Base-by-base conservation (phyloP, 2,113 vertebrate genomes). In the Rhinichthys klamathensis region DNA sequence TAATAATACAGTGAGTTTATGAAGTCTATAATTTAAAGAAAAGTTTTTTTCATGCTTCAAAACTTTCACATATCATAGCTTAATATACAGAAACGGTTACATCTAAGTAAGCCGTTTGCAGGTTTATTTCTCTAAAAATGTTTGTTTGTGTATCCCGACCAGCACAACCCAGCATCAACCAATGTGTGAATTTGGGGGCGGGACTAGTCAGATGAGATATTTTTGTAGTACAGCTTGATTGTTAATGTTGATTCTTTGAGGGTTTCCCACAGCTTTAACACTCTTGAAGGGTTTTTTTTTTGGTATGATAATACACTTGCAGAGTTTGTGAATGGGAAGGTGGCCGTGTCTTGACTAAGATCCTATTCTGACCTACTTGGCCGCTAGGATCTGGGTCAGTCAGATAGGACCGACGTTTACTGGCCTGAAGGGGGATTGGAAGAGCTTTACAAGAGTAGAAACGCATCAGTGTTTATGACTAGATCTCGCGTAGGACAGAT, bases 331-430 rank as follows among this genome's bases (percentile, higher is more conserved):
- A 56, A 56, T 56, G 54, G 18, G 7, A 78, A 83, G 41, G 80
- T 76, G 46, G 65, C 27, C 35, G 3, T 79, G 63, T 75, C 18
- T 87, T 35, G 76, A 38, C 63, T 85, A 61, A 80, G 78, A 83
- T 90, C 80, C 73, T 83, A 16, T 38, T 13, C 16, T 86, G 85
- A 89, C 84, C 86, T 82, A 70, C 44, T 80, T 84, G 83, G 58
- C 80, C n/a, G 60, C 25, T 79, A 77, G 60, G 86, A 86, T 87
- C 67, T 87, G 84, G 88, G 73, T 73, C 86, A 86, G 30, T 69
- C 54, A 85, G 73, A 83, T 79, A 25, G 21, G 60, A 11, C 58
- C 49, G 63, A 86, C 65, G 80, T 80, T 72, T 23, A 75, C 61
- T 23, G 60, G 16, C 30, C 58, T 67, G 21, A n/a, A 67, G 60